phyloP scores from a whole-genome alignment of 2,113 vertebrate species.

The Corydoras maculifer region DNA sequence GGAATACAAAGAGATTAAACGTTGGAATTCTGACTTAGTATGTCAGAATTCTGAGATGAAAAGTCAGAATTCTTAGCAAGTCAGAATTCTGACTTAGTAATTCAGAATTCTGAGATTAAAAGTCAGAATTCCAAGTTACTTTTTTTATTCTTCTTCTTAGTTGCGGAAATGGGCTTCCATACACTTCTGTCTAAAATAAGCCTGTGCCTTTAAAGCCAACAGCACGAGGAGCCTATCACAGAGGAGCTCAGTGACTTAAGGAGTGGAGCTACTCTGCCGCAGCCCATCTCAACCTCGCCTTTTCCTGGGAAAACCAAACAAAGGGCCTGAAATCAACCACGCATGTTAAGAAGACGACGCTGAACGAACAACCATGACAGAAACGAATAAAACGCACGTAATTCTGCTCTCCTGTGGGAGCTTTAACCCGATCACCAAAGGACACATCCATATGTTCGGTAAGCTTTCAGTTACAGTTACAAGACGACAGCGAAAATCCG shows the following conservation, averaged over 20 bases:
- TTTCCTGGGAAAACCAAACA: constrained; percentile 54
- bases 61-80: too few species aligned
- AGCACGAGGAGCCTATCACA: constrained; percentile 5
- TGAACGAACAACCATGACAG: constrained; percentile 70
- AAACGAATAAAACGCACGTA: constrained; percentile 86
- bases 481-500: background rate
- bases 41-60: too few species aligned
- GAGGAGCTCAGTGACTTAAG: constrained; percentile 56
- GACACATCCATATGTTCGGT: constrained; percentile 98
- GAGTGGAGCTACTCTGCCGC: constrained; percentile 59
- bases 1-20: too few species aligned
- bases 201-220: constrained; percentile 45
- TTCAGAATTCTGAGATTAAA: too few species aligned
- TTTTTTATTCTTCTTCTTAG: too few species aligned
- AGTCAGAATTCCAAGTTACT: too few species aligned
- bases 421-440: constrained; percentile 95
- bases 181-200: background rate
- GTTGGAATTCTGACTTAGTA: too few species aligned
- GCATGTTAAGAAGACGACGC: constrained; percentile 20
- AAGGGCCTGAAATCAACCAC: constrained; percentile 22
- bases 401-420: constrained; percentile 93
- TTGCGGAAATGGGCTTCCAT: too few species aligned
- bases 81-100: too few species aligned
- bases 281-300: constrained; percentile 62
- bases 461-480: constrained; percentile 49